These are phyloP conservation scores for Bhutanitis thaidina DNA, from an alignment of 2,888 invertebrate species.

Conservation along the genomic window DNA sequence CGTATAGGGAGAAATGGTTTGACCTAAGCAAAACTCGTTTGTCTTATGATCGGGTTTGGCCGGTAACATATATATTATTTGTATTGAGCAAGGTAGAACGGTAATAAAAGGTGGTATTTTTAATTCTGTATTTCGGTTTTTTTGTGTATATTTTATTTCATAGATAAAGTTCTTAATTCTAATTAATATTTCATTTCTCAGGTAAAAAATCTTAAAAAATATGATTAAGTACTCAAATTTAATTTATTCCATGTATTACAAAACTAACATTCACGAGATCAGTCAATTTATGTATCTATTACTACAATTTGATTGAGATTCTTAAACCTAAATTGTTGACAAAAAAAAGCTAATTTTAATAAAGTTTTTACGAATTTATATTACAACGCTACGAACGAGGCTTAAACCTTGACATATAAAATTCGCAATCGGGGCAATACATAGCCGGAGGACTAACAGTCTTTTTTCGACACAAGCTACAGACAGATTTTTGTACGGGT, in stretches of 20 bases:
- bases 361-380: conserved; percentile 1
- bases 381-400: conserved; percentile 74
- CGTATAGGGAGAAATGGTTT: too few relatives aligned
- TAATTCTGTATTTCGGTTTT: conserved; percentile 14
- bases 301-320: conserved; percentile 12
- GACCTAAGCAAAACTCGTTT: too few relatives aligned
- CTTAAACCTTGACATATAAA: conserved; percentile 93
- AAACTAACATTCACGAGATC: conserved; percentile 21
- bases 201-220: conserved; percentile 25
- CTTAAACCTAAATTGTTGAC: conserved; percentile 15
- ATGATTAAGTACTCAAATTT: conserved; percentile 23
- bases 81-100: too few relatives aligned
- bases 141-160: conserved; percentile 13
- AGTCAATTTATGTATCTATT: conserved; percentile 21
- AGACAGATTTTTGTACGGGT: conserved; percentile 81
- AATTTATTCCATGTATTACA: conserved; percentile 25
- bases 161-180: conserved; percentile 21
- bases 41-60: too few relatives aligned
- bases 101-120: background rate
- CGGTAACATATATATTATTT: too few relatives aligned
- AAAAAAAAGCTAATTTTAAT: conserved; percentile 1
- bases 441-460: conserved; percentile 87
- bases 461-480: conserved; percentile 93
- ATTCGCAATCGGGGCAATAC: conserved; percentile 95
- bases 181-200: conserved; percentile 19